Evolutionary conservation across 2,888 invertebrate species (phyloP).

Genomic region (Trissoscelio sp.): DNA sequence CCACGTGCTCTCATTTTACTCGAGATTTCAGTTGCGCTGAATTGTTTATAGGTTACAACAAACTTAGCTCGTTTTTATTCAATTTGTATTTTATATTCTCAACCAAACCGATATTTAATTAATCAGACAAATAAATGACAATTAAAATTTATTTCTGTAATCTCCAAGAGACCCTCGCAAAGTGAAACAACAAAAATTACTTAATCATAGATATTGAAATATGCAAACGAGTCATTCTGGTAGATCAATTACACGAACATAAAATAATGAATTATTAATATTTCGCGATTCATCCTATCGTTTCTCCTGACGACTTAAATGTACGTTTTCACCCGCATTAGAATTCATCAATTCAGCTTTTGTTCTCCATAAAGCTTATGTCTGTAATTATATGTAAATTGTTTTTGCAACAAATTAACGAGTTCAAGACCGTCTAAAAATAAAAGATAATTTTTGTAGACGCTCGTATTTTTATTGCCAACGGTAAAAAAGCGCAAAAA

Average conservation of each 20-base stretch:
- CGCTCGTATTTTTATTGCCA: neutral
- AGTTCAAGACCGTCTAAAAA: constrained; percentile 31
- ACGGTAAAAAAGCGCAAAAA: neutral
- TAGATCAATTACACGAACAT: neutral
- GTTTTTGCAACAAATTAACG: constrained; percentile 21
- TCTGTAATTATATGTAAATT: constrained; percentile 31
- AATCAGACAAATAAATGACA: too few relatives aligned
- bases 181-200: too few relatives aligned
- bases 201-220: too few relatives aligned
- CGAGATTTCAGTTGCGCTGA: constrained; percentile 18
- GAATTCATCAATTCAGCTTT: constrained; percentile 25
- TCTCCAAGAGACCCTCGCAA: too few relatives aligned
- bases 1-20: constrained; percentile 20
- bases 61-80: too few relatives aligned
- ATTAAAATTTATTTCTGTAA: too few relatives aligned
- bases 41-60: constrained; percentile 15
- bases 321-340: constrained; percentile 2
- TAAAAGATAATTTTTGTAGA: neutral
- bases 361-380: constrained; percentile 14
- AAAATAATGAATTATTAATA: neutral
- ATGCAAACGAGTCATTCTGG: neutral
- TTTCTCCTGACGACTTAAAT: neutral
- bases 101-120: too few relatives aligned
- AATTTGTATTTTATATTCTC: too few relatives aligned
- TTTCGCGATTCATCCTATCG: neutral